Evolutionary conservation across 2,888 invertebrate genomes (phyloP).

Genomic region (Stictocephala bisonia): DNA sequence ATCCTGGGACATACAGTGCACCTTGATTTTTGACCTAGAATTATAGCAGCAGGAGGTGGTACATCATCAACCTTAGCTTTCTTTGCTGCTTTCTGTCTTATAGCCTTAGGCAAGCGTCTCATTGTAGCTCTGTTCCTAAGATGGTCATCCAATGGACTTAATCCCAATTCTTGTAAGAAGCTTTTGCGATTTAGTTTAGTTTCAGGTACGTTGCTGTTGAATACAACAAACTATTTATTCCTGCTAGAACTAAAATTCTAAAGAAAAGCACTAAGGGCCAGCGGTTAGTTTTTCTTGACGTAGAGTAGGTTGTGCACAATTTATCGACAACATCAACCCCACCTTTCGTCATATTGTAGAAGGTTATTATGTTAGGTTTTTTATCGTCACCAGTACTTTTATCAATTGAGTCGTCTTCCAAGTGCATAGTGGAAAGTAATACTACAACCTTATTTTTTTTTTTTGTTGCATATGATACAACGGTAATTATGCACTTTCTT

Average conservation of each 20-base stretch:
- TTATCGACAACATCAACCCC: too few relatives aligned
- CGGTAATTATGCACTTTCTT: too few relatives aligned
- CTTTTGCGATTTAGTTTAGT: too few relatives aligned
- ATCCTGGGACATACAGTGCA: constrained; percentile 26
- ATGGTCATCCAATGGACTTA: neutral
- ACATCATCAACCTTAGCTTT: neutral
- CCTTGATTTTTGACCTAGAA: neutral
- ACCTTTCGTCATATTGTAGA: too few relatives aligned
- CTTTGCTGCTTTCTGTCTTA: constrained; percentile 3
- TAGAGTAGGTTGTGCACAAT: neutral
- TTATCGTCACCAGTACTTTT: constrained; percentile 27
- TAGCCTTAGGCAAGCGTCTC: neutral
- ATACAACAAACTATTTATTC: neutral
- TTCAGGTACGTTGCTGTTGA: neutral
- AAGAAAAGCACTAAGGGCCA: neutral
- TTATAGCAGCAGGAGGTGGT: neutral
- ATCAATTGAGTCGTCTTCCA: constrained; percentile 20
- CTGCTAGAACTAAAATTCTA: neutral
- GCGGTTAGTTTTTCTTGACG: neutral
- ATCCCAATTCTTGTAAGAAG: neutral
- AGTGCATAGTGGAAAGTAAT: constrained; percentile 48
- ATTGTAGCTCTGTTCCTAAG: neutral
- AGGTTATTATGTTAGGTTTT: too few relatives aligned
- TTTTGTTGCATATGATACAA: too few relatives aligned
- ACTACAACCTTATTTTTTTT: too few relatives aligned